Conservation (phyloP, 2,113 vertebrate species). For the Manacus vitellinus region DNA sequence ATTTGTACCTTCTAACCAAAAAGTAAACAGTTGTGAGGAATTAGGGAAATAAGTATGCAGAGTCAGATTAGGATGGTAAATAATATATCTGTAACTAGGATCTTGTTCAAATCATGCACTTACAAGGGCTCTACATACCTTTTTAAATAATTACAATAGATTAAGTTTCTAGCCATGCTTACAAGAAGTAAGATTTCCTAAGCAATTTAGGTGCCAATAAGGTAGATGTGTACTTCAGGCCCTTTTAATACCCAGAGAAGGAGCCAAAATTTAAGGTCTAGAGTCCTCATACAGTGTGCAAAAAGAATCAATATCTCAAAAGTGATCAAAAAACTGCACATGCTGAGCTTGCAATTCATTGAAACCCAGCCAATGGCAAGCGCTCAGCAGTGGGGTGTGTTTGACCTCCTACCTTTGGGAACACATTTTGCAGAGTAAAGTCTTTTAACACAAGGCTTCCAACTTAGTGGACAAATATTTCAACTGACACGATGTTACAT, state of each 20-base stretch:
- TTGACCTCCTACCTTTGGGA: background rate
- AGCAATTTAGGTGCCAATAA: background rate
- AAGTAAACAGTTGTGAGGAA: background rate
- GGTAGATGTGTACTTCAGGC: background rate
- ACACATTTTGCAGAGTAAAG: background rate
- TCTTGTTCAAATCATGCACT: background rate
- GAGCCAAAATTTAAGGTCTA: background rate
- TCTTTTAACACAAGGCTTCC: background rate
- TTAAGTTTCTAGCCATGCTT: background rate
- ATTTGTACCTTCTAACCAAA: background rate
- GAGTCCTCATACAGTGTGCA: background rate
- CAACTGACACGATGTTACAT: background rate
- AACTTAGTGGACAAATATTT: constrained; percentile 2
- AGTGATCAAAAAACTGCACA: background rate
- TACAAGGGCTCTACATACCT: background rate
- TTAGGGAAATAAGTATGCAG: background rate
- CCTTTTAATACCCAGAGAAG: background rate
- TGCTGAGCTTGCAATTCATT: background rate
- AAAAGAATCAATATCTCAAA: background rate
- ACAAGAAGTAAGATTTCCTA: background rate
- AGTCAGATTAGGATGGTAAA: background rate
- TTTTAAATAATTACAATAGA: background rate
- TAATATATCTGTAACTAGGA: background rate
- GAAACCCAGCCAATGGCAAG: constrained; percentile 17
- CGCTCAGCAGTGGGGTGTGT: background rate